Evolutionary conservation across 2,888 invertebrate species (phyloP).

Genomic region (Phengaris arion): DNA sequence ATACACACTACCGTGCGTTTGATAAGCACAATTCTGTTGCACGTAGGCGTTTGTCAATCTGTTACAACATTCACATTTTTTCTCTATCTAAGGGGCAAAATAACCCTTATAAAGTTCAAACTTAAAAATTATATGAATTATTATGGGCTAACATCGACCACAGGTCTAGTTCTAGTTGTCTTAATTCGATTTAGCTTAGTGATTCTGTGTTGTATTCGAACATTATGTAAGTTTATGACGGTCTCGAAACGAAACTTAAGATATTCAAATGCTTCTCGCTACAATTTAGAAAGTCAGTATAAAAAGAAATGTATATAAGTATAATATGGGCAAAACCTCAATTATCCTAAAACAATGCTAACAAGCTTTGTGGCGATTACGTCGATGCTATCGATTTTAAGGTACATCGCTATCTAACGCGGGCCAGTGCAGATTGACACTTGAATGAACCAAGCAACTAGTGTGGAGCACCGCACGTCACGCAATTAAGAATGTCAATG

Average conservation of each 20-base stretch:
- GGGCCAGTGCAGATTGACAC: slow-evolving; percentile 53
- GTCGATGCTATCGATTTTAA: slow-evolving; percentile 29
- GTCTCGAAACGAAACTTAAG: background rate
- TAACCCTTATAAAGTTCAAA: too few species aligned
- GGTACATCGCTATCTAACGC: slow-evolving; percentile 37
- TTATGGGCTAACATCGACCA: too few species aligned
- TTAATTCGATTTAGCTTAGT: too few species aligned
- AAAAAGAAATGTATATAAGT: background rate
- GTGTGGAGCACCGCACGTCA: slow-evolving; percentile 42
- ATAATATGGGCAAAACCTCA: background rate
- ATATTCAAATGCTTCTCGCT: background rate
- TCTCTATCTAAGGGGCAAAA: too few species aligned
- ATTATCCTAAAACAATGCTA: slow-evolving; percentile 27
- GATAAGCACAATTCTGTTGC: too few species aligned
- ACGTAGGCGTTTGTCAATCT: too few species aligned
- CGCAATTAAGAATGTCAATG: slow-evolving; percentile 67
- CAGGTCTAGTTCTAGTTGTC: too few species aligned
- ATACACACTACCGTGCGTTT: too few species aligned
- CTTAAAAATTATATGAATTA: too few species aligned
- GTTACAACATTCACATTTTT: too few species aligned
- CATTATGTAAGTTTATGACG: too few species aligned
- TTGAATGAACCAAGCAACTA: slow-evolving; percentile 51
- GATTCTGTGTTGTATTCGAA: too few species aligned
- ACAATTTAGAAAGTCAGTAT: background rate
- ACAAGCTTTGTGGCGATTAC: slow-evolving; percentile 28